Base-by-base conservation (phyloP, 2,113 vertebrate species). In the Calypte anna region DNA sequence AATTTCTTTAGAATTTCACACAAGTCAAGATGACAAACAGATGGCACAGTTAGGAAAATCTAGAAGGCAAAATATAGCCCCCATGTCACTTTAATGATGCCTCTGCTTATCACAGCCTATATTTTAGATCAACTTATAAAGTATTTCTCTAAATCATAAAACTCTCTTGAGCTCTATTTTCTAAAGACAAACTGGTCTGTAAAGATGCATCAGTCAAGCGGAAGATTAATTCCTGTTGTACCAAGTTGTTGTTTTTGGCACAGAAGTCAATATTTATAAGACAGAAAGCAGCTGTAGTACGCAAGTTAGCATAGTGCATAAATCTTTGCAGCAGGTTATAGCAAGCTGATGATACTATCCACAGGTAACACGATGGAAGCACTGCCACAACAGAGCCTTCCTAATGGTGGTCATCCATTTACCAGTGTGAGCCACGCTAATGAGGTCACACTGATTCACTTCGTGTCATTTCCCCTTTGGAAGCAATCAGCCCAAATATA, bases 401-500 rank as follows among this genome's bases (percentile, higher is more conserved):
- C 91, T 95, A 94, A 96, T 97, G 91, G 86, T 88, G 94, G 88
- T 82, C 86, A 95, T 97, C 90, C 66, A 40, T 93, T 98, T 96
- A 96, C 66, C 95, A 96, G 93, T 90, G 77, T 88, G 96, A 97
- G 96, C 78, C 92, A 93, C 25, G 38, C 95, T 98, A 96, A 98
- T 92, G 90, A 98, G 92, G 97, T 97, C 94, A 86, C 94, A 83
- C 79, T 82, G 87, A 96, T 93, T 96, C 93, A 93, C 92, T 95
- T 96, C 27, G 21, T 96, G 93, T 95, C 91, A 87, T 95, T 96
- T 96, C 81, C 82, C 95, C 92, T 93, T 92, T 94, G 93, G 64
- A 96, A 86, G 94, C 89, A 96, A 95, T 97, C 95, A 95, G 86
- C 31, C 7, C 81, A 89, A 96, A 95, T 85, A 89, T 75, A 91